Base-by-base conservation (phyloP, 2,797 vertebrate genomes). In the Chromobotia macracanthus region DNA sequence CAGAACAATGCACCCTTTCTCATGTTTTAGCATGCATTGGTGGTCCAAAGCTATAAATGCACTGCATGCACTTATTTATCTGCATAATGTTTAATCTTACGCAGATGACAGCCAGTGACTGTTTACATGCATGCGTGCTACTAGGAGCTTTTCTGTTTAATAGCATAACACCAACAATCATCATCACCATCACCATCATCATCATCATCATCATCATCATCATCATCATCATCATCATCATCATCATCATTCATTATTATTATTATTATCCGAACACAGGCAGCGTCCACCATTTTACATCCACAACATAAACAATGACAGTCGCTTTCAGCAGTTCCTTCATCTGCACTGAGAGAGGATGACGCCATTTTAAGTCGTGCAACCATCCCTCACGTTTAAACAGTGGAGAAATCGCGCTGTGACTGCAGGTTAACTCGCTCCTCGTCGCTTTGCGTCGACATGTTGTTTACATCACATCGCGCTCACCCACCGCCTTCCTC, bases 221-320 rank as follows among this genome's bases (percentile, higher is more conserved):
- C n/a, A n/a, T n/a, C n/a, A n/a, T n/a, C n/a, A n/a, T n/a, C n/a
- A n/a, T n/a, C 13, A 25, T 51, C 7, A 9, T 9, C 19, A 12
- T 23, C 19, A 21, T n/a, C n/a, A n/a, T n/a, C n/a, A n/a, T n/a
- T n/a, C n/a, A n/a, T n/a, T n/a, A n/a, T n/a, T n/a, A n/a, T 56
- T 21, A 10, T 21, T 56, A 21, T 2, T 68, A n/a, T 70, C 60
- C 50, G 21, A 16, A 13, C 35, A 48, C 6, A 48, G 71, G 35
- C 60, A 71, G 66, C 70, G 82, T 86, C 86, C 87, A 84, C 87
- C 86, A 88, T 88, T 87, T 88, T 89, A 87, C 72, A 80, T 80
- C 79, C 65, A 80, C 75, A 81, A 83, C 53, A 77, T 82, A 82
- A 87, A 88, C 84, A 86, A 87, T 83, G 80, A 86, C 84, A 86